phyloP scores from a whole-genome alignment of 1,140 invertebrate species.

The Scaptomyza pallida region DNA sequence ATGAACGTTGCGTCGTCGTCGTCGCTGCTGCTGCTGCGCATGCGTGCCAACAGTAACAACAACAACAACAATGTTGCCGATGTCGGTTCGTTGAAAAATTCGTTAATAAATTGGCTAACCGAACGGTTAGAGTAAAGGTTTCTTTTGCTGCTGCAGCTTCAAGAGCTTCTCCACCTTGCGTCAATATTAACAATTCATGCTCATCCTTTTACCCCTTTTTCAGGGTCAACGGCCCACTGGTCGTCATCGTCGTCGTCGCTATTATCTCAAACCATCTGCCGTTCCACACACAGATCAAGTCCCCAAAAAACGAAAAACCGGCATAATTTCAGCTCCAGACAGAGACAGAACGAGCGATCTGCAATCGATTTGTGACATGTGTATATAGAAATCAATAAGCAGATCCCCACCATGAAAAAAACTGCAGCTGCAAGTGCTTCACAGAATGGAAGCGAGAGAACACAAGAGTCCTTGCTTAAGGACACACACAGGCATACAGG shows the following conservation, averaged over 20 bases:
- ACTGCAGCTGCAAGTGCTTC: slow-evolving; percentile 46
- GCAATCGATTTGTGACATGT: slow-evolving; percentile 46
- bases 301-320: slow-evolving; percentile 13
- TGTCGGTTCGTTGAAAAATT: slow-evolving; percentile 57
- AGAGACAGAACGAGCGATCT: neutral
- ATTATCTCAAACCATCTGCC: slow-evolving; percentile 71
- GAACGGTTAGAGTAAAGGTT: slow-evolving; percentile 12
- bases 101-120: slow-evolving; percentile 72
- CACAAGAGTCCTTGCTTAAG: slow-evolving; percentile 16
- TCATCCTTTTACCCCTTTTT: slow-evolving; percentile 57
- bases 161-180: slow-evolving; percentile 67
- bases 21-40: slow-evolving; percentile 50
- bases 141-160: slow-evolving; percentile 17
- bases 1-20: slow-evolving; percentile 70
- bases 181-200: slow-evolving; percentile 77
- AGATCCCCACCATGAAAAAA: neutral
- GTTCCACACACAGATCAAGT: slow-evolving; percentile 20
- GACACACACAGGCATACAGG: slow-evolving; percentile 37
- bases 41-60: slow-evolving; percentile 56
- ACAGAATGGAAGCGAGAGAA: neutral
- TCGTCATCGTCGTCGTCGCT: slow-evolving; percentile 34
- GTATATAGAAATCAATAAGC: slow-evolving; percentile 58
- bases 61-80: slow-evolving; percentile 39
- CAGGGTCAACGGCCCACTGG: slow-evolving; percentile 71
- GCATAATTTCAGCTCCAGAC: slow-evolving; percentile 30